These are phyloP conservation scores for Drosophila affinis DNA, from an alignment of 2,888 invertebrate species.

Conservation along the genomic window DNA sequence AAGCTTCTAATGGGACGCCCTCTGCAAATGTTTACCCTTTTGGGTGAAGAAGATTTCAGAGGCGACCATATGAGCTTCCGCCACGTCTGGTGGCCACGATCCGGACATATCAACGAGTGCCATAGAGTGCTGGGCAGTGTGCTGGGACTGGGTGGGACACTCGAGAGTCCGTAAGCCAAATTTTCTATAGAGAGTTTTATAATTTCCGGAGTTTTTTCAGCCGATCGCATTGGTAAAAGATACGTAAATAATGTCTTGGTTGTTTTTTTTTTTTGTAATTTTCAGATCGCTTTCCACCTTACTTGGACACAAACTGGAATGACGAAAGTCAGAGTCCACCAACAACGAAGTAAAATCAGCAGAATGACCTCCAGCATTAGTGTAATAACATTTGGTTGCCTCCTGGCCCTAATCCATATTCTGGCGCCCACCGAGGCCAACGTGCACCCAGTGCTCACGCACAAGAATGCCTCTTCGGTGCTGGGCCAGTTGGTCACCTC, in stretches of 20 bases:
- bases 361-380: conserved; percentile 18
- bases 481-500: conserved; percentile 90
- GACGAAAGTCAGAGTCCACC: conserved; percentile 34
- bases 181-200: not conserved
- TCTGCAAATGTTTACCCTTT: conserved; percentile 36
- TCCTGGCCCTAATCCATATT: conserved; percentile 48
- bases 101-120: no score
- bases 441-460: conserved; percentile 79
- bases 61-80: conserved; percentile 59
- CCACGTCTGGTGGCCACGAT: conserved; percentile 20
- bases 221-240: not conserved
- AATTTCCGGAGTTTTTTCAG: conserved; percentile 7
- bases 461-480: conserved; percentile 80
- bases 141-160: not conserved
- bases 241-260: conserved; percentile 4
- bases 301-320: conserved; percentile 43
- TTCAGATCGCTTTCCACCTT: conserved; percentile 46
- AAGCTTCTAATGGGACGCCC: conserved; percentile 61
- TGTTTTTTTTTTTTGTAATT: not conserved
- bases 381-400: conserved; percentile 17
- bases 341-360: conserved; percentile 45
- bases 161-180: conserved; percentile 9
- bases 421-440: conserved; percentile 57
- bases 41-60: conserved; percentile 10
- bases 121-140: no score